phyloP scores from a whole-genome alignment of 1,140 invertebrate species.

The Oscheius sp. region DNA sequence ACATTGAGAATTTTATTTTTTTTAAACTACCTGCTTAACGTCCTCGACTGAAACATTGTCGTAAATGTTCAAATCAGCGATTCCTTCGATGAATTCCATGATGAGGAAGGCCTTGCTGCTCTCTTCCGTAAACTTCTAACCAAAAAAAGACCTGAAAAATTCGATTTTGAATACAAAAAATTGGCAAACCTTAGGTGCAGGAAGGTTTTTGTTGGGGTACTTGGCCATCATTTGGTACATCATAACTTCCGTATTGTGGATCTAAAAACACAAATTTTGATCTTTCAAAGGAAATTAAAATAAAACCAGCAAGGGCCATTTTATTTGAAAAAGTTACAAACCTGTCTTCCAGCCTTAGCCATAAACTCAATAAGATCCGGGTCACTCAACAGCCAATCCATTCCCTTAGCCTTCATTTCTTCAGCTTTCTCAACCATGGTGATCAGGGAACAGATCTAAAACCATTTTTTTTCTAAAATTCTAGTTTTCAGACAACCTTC shows the following conservation, averaged over 20 bases:
- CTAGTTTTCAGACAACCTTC: neutral
- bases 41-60: neutral
- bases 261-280: too few relatives aligned
- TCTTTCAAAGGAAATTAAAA: too few relatives aligned
- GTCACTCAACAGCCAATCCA: neutral
- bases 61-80: neutral
- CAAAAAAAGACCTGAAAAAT: conserved; percentile 8
- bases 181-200: too few relatives aligned
- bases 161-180: too few relatives aligned
- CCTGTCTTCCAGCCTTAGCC: too few relatives aligned
- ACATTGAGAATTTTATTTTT: too few relatives aligned
- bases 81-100: conserved; percentile 10
- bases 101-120: neutral
- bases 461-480: neutral
- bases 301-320: too few relatives aligned
- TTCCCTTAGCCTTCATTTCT: conserved; percentile 7
- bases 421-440: neutral
- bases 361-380: too few relatives aligned
- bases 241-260: conserved; percentile 17
- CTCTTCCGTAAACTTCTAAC: neutral
- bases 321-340: too few relatives aligned
- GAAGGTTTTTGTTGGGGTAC: too few relatives aligned
- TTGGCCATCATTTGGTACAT: conserved; percentile 11
- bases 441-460: conserved; percentile 7
- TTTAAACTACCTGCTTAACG: neutral